A percentile compares a stretch with the other conserved stretches of the same genome.
Evolutionary conservation across 2,888 invertebrate genomes (phyloP).

Genomic region (Corythucha ciliata): DNA sequence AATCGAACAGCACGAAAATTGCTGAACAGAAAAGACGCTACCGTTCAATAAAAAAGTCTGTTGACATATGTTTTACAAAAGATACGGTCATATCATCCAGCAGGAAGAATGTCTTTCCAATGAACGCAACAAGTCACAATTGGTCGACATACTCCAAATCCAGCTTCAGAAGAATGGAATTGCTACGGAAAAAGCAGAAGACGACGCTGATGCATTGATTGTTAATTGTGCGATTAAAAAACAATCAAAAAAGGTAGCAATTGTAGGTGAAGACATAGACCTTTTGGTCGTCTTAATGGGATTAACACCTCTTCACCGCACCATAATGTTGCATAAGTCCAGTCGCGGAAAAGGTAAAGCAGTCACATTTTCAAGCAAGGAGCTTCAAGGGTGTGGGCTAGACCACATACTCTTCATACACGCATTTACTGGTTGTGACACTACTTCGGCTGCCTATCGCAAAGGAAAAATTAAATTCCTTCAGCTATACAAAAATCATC

Average conservation of each 20-base stretch:
- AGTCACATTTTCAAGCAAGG: constrained; percentile 1
- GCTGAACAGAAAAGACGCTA: constrained; percentile 20
- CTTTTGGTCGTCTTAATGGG: constrained; percentile 1
- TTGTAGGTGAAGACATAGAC: constrained; percentile 14
- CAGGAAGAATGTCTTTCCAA: no score
- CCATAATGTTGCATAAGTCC: constrained; percentile 5
- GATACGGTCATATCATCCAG: no score
- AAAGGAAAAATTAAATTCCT: constrained; percentile 12
- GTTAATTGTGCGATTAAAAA: background rate
- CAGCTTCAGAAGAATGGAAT: no score
- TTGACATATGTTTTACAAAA: no score
- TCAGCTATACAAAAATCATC: no score
- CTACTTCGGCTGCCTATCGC: constrained; percentile 14
- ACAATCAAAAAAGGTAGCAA: constrained; percentile 3
- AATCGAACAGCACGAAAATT: constrained; percentile 14
- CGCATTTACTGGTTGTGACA: constrained; percentile 11
- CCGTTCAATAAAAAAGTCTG: no score
- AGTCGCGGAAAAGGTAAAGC: background rate
- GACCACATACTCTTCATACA: constrained; percentile 10
- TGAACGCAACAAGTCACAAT: no score
- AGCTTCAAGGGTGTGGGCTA: constrained; percentile 4
- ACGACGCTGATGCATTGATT: constrained; percentile 8
- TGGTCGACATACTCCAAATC: no score
- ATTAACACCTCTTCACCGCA: background rate
- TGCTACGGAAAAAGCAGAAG: constrained; percentile 8